Percentiles rank a stretch among this genome's conserved stretches.
Evolutionary conservation across 2,888 invertebrate species (phyloP).

Genomic region (Agrenia bidenticulata): DNA sequence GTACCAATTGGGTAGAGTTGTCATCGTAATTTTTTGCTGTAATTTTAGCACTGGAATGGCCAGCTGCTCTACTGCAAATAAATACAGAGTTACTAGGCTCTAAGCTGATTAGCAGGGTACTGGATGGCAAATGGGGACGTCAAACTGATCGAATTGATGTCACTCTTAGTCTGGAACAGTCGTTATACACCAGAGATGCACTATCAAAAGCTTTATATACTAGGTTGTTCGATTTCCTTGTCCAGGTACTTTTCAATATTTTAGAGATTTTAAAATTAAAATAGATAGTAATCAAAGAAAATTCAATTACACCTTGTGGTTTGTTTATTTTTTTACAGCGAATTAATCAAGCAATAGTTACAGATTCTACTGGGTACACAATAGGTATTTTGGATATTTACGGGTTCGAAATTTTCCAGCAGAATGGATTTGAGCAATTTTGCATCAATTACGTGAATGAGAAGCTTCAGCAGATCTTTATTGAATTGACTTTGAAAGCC

Average conservation of each 20-base stretch:
- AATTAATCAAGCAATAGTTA: slow-evolving; percentile 66
- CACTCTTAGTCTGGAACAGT: slow-evolving; percentile 66
- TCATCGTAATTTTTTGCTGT: too few species aligned
- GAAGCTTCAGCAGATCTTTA: slow-evolving; percentile 71
- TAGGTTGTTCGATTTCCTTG: slow-evolving; percentile 66
- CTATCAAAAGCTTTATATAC: slow-evolving; percentile 67
- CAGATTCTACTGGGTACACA: slow-evolving; percentile 58
- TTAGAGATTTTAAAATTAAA: background rate
- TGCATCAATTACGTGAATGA: slow-evolving; percentile 69
- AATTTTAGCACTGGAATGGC: slow-evolving; percentile 63
- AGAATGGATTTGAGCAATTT: slow-evolving; percentile 66
- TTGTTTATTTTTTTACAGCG: slow-evolving; percentile 57
- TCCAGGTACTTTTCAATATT: slow-evolving; percentile 57
- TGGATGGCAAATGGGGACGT: slow-evolving; percentile 69
- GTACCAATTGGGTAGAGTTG: too few species aligned
- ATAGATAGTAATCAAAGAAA: too few species aligned
- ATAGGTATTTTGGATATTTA: slow-evolving; percentile 70
- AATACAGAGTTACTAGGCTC: slow-evolving; percentile 60
- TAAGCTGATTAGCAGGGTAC: slow-evolving; percentile 65
- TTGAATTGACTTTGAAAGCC: slow-evolving; percentile 68
- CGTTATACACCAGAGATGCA: slow-evolving; percentile 66
- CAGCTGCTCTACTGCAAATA: slow-evolving; percentile 65
- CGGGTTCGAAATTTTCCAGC: slow-evolving; percentile 70
- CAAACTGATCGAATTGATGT: slow-evolving; percentile 67
- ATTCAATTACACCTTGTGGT: too few species aligned